Evolutionary conservation across 2,797 vertebrate species (phyloP).

Genomic region (Catostomus latipinnis): DNA sequence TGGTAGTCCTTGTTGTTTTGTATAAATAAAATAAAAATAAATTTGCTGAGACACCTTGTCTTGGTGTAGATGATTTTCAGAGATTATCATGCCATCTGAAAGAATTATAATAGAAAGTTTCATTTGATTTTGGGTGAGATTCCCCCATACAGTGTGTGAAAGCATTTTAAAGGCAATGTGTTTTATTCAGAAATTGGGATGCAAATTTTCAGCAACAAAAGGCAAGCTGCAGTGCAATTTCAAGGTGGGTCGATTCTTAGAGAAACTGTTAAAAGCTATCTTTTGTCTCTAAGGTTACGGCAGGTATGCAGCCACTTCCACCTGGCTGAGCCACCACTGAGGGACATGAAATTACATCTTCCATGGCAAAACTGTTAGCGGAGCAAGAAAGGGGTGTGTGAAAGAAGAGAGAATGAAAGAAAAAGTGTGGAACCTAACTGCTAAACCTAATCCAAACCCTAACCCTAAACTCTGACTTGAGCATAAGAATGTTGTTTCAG

Average conservation of each 20-base stretch:
- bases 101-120: too few species aligned
- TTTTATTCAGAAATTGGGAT: background rate
- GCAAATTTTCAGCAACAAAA: too few species aligned
- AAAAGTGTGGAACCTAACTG: slow-evolving; percentile 2
- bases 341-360: slow-evolving; percentile 70
- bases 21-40: slow-evolving; percentile 83
- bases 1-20: slow-evolving; percentile 84
- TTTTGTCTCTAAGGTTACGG: slow-evolving; percentile 35
- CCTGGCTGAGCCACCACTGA: slow-evolving; percentile 55
- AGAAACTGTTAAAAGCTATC: background rate
- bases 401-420: background rate
- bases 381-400: background rate
- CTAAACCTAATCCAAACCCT: background rate
- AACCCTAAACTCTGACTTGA: background rate
- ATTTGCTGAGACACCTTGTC: slow-evolving; percentile 73
- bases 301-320: slow-evolving; percentile 59
- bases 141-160: too few species aligned
- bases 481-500: background rate
- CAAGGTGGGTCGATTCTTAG: background rate
- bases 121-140: too few species aligned
- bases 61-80: background rate
- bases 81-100: background rate
- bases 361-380: slow-evolving; percentile 16
- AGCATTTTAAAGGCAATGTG: background rate
- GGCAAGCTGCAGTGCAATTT: background rate